These are phyloP conservation scores for Rapana venosa DNA, from an alignment of 2,888 invertebrate genomes.

Conservation along the genomic window DNA sequence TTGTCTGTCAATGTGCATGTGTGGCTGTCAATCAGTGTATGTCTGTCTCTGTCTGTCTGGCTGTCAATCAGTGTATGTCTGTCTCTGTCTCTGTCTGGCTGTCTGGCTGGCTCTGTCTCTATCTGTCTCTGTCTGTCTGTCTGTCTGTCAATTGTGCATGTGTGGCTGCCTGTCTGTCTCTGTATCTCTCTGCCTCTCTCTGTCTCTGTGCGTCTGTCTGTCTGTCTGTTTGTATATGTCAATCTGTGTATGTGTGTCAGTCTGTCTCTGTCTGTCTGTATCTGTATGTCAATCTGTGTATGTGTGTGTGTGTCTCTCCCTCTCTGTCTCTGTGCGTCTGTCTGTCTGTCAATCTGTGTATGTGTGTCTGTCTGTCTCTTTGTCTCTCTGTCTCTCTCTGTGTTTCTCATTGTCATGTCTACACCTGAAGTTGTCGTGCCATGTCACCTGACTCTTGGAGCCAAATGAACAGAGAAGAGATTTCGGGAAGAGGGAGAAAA, in stretches of 20 bases:
- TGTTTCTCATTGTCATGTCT: too few relatives aligned
- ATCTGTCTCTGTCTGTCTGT: background rate
- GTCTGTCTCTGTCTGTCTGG: background rate
- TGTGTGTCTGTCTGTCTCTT: background rate
- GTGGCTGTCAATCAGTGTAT: background rate
- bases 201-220: too few relatives aligned
- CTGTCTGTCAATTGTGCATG: background rate
- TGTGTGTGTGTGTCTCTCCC: too few relatives aligned
- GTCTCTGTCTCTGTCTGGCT: background rate
- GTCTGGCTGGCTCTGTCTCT: background rate
- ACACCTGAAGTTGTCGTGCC: too few relatives aligned
- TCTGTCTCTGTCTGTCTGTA: background rate
- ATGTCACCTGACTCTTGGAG: too few relatives aligned
- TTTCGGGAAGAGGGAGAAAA: too few relatives aligned
- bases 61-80: background rate
- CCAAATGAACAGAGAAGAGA: too few relatives aligned
- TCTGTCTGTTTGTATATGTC: background rate
- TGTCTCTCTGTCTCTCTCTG: background rate
- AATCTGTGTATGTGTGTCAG: background rate
- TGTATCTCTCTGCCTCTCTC: background rate
- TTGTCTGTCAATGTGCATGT: too few relatives aligned
- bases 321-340: background rate
- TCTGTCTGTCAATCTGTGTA: background rate
- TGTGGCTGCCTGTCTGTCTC: background rate
- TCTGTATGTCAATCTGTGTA: too few relatives aligned